Conservation (phyloP, 2,113 vertebrate species). For the Dicentrarchus labrax region DNA sequence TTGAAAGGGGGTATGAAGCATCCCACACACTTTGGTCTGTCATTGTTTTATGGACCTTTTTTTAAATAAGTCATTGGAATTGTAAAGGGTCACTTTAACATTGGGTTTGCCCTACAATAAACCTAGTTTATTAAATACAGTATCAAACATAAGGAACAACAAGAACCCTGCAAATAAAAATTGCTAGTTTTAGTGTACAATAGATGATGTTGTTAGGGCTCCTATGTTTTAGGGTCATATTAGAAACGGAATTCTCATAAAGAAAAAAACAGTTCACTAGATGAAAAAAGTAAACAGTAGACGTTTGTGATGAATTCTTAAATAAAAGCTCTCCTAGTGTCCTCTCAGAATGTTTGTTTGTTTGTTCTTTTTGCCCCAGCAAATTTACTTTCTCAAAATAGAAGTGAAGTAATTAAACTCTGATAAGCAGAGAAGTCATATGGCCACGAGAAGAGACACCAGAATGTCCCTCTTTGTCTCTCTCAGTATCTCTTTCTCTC, state of each 20-base stretch:
- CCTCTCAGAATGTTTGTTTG: not conserved
- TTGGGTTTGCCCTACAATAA: not conserved
- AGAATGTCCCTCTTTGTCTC: not conserved
- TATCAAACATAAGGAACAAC: not conserved
- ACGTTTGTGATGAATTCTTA: not conserved
- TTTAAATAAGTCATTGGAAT: not conserved
- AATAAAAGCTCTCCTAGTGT: not conserved
- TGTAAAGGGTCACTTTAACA: not conserved
- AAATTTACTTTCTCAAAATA: not conserved
- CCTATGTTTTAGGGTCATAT: not conserved
- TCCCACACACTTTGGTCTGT: too few species aligned
- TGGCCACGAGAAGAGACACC: conserved; percentile 14
- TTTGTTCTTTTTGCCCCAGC: not conserved
- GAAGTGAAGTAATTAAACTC: conserved; percentile 9
- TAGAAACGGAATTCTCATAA: not conserved
- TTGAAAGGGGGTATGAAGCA: too few species aligned
- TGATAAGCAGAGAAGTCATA: conserved; percentile 38
- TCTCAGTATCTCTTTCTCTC: not conserved
- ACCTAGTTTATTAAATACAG: not conserved
- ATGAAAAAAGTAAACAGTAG: not conserved
- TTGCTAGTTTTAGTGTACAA: not conserved
- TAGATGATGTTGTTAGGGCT: too few species aligned
- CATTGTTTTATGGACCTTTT: too few species aligned
- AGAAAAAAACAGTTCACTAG: not conserved
- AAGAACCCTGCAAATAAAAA: not conserved